Conservation (phyloP, 2,797 vertebrate species). For the Hippoglossus hippoglossus region DNA sequence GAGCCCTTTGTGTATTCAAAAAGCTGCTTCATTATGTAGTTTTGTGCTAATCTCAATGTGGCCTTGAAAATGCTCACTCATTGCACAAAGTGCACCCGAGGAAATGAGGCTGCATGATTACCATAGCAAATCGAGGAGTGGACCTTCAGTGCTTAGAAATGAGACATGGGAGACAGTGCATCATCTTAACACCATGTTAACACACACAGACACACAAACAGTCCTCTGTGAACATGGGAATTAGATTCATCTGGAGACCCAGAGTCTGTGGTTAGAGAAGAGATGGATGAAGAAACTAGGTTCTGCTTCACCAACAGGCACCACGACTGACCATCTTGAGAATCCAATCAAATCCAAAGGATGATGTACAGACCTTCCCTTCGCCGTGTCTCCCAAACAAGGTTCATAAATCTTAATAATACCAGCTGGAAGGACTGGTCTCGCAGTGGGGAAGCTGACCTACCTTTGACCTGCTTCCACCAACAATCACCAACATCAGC, state of each 20-base stretch:
- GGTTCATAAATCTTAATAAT: conserved; percentile 58
- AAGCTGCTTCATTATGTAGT: conserved; percentile 6
- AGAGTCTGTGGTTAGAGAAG: conserved; percentile 39
- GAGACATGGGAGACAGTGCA: background rate
- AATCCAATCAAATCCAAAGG: conserved; percentile 66
- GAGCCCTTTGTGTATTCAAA: conserved; percentile 14
- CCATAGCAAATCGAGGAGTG: conserved; percentile 19
- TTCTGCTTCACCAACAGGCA: conserved; percentile 40
- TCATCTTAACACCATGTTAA: background rate
- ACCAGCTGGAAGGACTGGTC: conserved; percentile 43
- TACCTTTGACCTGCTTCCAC: conserved; percentile 64
- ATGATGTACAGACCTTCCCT: conserved; percentile 58
- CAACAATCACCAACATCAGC: conserved; percentile 40
- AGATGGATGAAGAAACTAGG: conserved; percentile 56
- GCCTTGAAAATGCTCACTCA: conserved; percentile 30
- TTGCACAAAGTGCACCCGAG: conserved; percentile 23
- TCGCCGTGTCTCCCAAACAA: conserved; percentile 27
- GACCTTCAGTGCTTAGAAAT: conserved; percentile 13
- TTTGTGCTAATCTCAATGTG: conserved; percentile 28
- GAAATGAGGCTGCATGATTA: conserved; percentile 51
- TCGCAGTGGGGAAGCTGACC: conserved; percentile 49
- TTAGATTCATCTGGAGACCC: conserved; percentile 40
- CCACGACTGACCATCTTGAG: conserved; percentile 20
- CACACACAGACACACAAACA: conserved; percentile 10
- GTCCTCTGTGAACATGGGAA: conserved; percentile 30